Base-by-base conservation (phyloP, 2,888 invertebrate genomes). In the Hydrotaea diabolus region DNA sequence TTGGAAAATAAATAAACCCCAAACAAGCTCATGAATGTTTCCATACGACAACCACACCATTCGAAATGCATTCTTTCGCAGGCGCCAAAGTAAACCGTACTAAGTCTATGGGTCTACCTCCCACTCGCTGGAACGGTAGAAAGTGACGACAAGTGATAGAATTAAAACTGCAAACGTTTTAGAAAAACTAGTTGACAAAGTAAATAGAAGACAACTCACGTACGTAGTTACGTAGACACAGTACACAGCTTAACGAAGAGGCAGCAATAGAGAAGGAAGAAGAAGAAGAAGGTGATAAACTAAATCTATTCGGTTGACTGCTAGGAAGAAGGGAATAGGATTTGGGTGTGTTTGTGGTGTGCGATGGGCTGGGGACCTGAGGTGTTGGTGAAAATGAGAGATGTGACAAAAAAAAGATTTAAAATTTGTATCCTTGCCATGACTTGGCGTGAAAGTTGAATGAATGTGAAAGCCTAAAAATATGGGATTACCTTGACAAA, bases 131-230 rank as follows among this genome's bases (percentile, higher is more conserved):
- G 31, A 72, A 17, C 9, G 9, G 43, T 19, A 69, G 49, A 72
- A 77, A 31, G 66, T 17, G 66, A 23, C 26, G 74, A 43, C 57
- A 62, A 26, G n/a, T 49, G 21, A 64, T 19, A 57, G 19, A 39
- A 77, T 77, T 69, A 55, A 62, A 83, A 80, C 31, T 80, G 59
- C 80, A 83, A 78, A 73, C 73, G 59, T 77, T 83, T 79, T 80
- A 69, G 31, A n/a, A 64, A 76, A 11, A 46, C 15, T 62, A 19
- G 62, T 55, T 19, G 78, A 75, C 59, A 78, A 78, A 69, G 69
- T 46, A 69, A 69, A 69, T 66, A 43, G 43, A 64, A 69, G 46
- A 31, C 4, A 69, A 31, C n/a, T 31, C 62, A 31, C 31, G 1
- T 23, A 23, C 59, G 8, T 13, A 43, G n/a, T n/a, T 43, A 2